Base-by-base conservation (phyloP, 2,888 invertebrate genomes). In the Mystacides longicornis region DNA sequence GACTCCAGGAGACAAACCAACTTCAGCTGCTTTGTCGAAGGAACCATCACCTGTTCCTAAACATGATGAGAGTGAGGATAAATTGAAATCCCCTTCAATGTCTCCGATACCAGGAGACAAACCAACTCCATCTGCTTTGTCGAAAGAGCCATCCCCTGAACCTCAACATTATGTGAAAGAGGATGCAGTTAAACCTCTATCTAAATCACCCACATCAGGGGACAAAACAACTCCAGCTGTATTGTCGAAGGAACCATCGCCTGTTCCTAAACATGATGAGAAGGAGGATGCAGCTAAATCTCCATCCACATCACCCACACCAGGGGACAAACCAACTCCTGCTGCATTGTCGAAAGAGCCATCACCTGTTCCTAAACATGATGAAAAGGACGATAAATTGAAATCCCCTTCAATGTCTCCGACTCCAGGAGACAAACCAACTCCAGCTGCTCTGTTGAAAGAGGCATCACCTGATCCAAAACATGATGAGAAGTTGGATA, bases 231-330 rank as follows among this genome's bases (percentile, higher is more conserved):
- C 22, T 16, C 22, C 48, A 11, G 21, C 48, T 21, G 22, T 48
- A 22, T 48, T 22, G 49, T 20, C 23, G 55, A 54, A 22, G 9
- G 51, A 53, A 57, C 21, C 31, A 47, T 33, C 55, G 49, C 31
- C 54, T 57, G 16, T 22, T 47, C 3, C 47, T 22, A 47, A 47
- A n/a, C 27, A 23, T 23, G 19, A 49, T 14, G 46, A 31, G 11
- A 14, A 7, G 5, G 43, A 43, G 18, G 43, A 43, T 14, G 16
- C 5, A 43, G 18, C 4, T 7, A 43, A 43, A 43, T 7, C 16
- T 16, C 43, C 5, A 9, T 5, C 7, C 7, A 5, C 33, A 5
- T 16, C 43, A 14, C 9, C 43, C 18, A 5, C 7, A 5, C 16
- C 18, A 18, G 18, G 11, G n/a, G 16, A 14, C n/a, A 18, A 43